Base-by-base conservation (phyloP, 2,113 vertebrate species). In the Entelurus aequoreus region DNA sequence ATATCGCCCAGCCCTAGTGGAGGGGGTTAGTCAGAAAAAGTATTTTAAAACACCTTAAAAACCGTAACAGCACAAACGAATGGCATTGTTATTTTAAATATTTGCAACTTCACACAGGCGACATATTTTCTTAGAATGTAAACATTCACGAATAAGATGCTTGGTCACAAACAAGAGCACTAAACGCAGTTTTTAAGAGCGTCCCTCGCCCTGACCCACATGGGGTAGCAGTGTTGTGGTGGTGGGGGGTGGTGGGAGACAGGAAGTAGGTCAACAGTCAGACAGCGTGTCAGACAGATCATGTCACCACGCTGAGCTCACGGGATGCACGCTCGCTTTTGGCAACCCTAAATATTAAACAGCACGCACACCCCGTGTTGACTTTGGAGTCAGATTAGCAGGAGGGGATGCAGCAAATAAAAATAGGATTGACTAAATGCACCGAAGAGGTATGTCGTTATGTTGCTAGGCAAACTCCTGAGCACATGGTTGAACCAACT, bases 221-320 rank as follows among this genome's bases (percentile, higher is more conserved):
- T 86, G 78, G 57, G 55, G n/a, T 44, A 1, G 54, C 37, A 13
- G 14, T 54, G 52, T 37, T 54, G 52, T 21, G 28, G 6, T 37
- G 53, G 12, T 13, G 14, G 13, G 42, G 15, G 4, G 42, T 11
- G 10, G 42, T 11, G 5, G 10, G 42, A 4, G 42, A 58, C 56
- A 61, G 65, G 78, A 88, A 87, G 77, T 88, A 87, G 87, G 87
- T 87, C 87, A 88, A 66, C 72, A 85, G 76, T 88, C 85, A 88
- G 86, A 88, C 84, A 75, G 68, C 68, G 70, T 85, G 83, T 86
- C 84, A 87, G 85, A 88, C 85, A 84, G 87, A 87, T 86, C 79
- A 82, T 81, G 81, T 83, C 84, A 72, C 59, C 77, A 81, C 50
- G 80, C 82, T 80, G 80, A 35, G 78, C 73, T 65, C 68, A 61